These are phyloP conservation scores for Oscheius sp. DNA, from an alignment of 2,888 invertebrate species.

Conservation along the genomic window DNA sequence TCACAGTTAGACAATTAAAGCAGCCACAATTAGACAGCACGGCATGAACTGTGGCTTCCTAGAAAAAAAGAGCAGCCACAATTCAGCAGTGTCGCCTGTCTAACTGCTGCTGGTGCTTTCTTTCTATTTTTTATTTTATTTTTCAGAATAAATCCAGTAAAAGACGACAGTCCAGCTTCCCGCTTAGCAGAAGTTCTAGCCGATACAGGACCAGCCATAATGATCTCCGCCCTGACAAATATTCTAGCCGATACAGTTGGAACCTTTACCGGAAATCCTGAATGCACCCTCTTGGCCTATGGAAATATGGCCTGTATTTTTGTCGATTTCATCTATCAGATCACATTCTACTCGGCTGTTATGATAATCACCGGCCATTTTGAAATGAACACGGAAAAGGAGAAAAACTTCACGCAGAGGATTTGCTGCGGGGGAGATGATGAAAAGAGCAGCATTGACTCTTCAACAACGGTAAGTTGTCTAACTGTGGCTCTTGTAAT, in stretches of 20 bases:
- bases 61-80: too few species aligned
- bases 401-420: slow-evolving; percentile 45
- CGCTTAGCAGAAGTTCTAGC: slow-evolving; percentile 62
- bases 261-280: slow-evolving; percentile 67
- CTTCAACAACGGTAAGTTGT: slow-evolving; percentile 5
- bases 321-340: slow-evolving; percentile 66
- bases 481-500: too few species aligned
- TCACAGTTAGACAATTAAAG: neutral
- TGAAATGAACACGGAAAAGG: slow-evolving; percentile 61
- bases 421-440: slow-evolving; percentile 52
- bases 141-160: slow-evolving; percentile 41
- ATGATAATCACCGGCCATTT: slow-evolving; percentile 66
- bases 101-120: neutral
- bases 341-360: slow-evolving; percentile 68
- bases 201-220: slow-evolving; percentile 69
- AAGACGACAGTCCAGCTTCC: slow-evolving; percentile 55
- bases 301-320: slow-evolving; percentile 67
- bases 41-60: too few species aligned
- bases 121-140: neutral
- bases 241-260: slow-evolving; percentile 69
- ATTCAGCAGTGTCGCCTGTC: too few species aligned
- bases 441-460: slow-evolving; percentile 35
- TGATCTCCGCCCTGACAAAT: slow-evolving; percentile 69
- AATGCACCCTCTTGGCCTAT: slow-evolving; percentile 67
- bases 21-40: too few species aligned